A percentile compares a stretch with the other conserved stretches of the same genome.
These are phyloP conservation scores for Epirrhoe alternata DNA, from an alignment of 2,888 invertebrate genomes.

Conservation along the genomic window DNA sequence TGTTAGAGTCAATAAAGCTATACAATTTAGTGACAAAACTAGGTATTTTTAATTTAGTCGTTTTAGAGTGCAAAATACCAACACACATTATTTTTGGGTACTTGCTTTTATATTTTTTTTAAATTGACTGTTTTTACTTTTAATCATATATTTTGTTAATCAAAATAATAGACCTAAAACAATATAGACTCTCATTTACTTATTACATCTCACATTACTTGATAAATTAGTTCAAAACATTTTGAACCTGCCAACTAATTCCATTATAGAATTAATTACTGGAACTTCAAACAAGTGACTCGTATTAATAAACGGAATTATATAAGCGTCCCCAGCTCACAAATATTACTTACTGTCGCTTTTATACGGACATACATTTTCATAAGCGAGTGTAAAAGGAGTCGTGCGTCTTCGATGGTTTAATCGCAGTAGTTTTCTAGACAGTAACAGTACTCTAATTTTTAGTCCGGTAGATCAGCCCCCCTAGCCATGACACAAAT, in stretches of 20 bases:
- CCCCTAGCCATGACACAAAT: too few relatives aligned
- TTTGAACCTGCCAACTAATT: neutral
- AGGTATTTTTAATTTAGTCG: too few relatives aligned
- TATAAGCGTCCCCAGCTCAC: conserved; percentile 36
- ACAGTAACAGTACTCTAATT: conserved; percentile 4
- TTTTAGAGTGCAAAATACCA: too few relatives aligned
- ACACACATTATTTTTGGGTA: too few relatives aligned
- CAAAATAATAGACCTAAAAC: too few relatives aligned
- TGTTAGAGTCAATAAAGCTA: too few relatives aligned
- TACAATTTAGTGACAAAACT: too few relatives aligned
- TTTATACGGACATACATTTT: conserved; percentile 56
- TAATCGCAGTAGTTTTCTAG: conserved; percentile 5
- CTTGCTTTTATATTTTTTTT: too few relatives aligned
- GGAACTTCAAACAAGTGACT: conserved; percentile 11
- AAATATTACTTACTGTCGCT: conserved; percentile 44
- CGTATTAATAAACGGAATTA: conserved; percentile 41
- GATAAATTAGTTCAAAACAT: neutral
- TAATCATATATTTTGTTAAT: too few relatives aligned
- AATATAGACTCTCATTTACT: too few relatives aligned
- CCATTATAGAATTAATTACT: conserved; percentile 6
- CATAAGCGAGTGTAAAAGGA: conserved; percentile 54
- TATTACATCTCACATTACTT: neutral
- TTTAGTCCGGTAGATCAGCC: too few relatives aligned
- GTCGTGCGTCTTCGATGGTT: conserved; percentile 46
- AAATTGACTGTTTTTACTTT: too few relatives aligned